Percentiles rank a stretch among this genome's conserved stretches.
Evolutionary conservation across 2,113 vertebrate genomes (phyloP).

Genomic region (Eulemur macaco): DNA sequence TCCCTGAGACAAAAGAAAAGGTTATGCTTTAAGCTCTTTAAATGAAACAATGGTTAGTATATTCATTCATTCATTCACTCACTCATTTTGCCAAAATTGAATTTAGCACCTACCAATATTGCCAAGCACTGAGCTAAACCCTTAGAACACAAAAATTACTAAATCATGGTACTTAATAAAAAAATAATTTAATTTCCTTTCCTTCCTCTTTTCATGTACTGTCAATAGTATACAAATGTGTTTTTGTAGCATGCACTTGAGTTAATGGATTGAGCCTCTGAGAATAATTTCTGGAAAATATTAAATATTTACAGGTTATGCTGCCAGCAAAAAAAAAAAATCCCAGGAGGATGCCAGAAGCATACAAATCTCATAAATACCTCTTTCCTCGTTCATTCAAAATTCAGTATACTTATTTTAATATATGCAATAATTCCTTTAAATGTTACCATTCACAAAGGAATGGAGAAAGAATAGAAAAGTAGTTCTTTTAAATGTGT

Average conservation of each 20-base stretch:
- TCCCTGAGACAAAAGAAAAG: constrained; percentile 19
- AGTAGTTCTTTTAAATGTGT: not conserved
- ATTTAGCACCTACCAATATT: not conserved
- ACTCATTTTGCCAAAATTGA: constrained; percentile 36
- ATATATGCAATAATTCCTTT: constrained; percentile 34
- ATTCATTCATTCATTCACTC: constrained; percentile 10
- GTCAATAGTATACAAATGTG: constrained; percentile 34
- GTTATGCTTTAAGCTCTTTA: constrained; percentile 1
- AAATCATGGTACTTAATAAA: not conserved
- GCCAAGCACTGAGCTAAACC: not conserved
- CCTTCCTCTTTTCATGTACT: not conserved
- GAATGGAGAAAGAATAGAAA: not conserved
- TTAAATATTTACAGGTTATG: constrained; percentile 61
- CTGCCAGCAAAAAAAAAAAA: constrained; percentile 21
- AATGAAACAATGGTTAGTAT: not conserved
- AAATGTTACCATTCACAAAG: constrained; percentile 16
- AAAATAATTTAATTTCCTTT: constrained; percentile 39
- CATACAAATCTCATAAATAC: constrained; percentile 49
- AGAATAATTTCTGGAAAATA: constrained; percentile 58
- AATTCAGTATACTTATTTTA: constrained; percentile 49
- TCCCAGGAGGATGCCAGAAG: constrained; percentile 21
- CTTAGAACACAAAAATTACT: not conserved
- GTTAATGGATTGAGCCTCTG: constrained; percentile 43
- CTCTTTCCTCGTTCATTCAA: constrained; percentile 17
- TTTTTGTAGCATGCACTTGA: constrained; percentile 48